Conservation (phyloP, 2,888 invertebrate genomes). For the Gerris lacustris region DNA sequence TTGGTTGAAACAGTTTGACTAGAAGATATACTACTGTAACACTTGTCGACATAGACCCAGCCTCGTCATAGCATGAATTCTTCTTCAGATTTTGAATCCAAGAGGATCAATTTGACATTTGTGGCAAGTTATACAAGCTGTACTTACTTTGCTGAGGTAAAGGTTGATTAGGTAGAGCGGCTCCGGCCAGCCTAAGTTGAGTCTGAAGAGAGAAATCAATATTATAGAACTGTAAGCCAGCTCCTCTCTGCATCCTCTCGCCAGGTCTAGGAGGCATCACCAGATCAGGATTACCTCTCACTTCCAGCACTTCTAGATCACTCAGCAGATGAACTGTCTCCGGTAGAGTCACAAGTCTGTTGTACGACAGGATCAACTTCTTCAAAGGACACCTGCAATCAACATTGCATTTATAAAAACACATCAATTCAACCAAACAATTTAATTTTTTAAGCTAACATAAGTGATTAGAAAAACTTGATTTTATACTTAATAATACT, state of each 20-base stretch:
- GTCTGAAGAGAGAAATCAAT: conserved; percentile 97
- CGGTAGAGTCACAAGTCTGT: conserved; percentile 87
- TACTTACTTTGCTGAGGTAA: conserved; percentile 32
- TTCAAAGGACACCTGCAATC: conserved; percentile 73
- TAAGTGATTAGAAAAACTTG: no score
- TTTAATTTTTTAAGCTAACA: no score
- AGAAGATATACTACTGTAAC: no score
- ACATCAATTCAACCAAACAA: no score
- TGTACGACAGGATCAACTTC: conserved; percentile 82
- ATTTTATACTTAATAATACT: no score
- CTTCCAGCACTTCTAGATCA: conserved; percentile 77
- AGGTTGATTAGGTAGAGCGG: conserved; percentile 58
- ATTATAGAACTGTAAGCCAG: conserved; percentile 88
- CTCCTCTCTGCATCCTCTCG: conserved; percentile 54
- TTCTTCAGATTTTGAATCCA: no score
- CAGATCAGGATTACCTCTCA: conserved; percentile 85
- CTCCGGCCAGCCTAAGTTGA: conserved; percentile 83
- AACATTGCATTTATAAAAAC: no score
- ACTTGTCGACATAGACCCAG: no score
- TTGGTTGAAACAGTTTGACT: no score
- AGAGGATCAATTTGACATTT: no score
- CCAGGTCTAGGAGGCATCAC: conserved; percentile 96
- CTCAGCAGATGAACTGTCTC: conserved; percentile 92
- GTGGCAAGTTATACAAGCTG: neutral
- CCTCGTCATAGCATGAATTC: no score